Conservation (phyloP, 2,888 invertebrate species). For the Mesorhabditis belari region DNA sequence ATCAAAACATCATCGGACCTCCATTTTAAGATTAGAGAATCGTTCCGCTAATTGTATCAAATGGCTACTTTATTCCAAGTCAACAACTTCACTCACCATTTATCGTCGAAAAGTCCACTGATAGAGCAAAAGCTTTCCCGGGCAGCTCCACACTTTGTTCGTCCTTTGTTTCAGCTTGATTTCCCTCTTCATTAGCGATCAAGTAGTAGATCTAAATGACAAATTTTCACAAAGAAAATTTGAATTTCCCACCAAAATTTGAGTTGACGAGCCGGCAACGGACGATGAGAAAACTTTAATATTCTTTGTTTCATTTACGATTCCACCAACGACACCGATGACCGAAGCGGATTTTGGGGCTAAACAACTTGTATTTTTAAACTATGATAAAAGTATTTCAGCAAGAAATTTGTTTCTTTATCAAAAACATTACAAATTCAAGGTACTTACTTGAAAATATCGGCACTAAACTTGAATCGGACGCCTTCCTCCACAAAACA, state of each 20-base stretch:
- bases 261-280: too few relatives aligned
- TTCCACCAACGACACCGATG: neutral
- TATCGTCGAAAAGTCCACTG: slow-evolving; percentile 6
- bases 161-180: too few relatives aligned
- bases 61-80: neutral
- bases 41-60: too few relatives aligned
- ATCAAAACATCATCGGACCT: too few relatives aligned
- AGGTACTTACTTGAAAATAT: slow-evolving; percentile 3
- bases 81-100: neutral
- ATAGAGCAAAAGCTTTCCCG: slow-evolving; percentile 14
- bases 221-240: too few relatives aligned
- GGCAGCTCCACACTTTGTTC: slow-evolving; percentile 3
- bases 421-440: slow-evolving; percentile 8
- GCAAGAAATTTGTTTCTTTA: neutral
- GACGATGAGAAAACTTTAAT: too few relatives aligned
- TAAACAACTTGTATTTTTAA: too few relatives aligned
- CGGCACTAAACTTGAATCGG: neutral
- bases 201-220: neutral
- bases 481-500: slow-evolving; percentile 8
- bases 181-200: neutral
- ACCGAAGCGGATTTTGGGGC: too few relatives aligned
- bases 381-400: too few relatives aligned
- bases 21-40: too few relatives aligned
- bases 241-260: too few relatives aligned
- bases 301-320: neutral